Evolutionary conservation across 2,113 vertebrate genomes (phyloP), one percentile per base, ranked within the genome.

Genomic region (Sylvilagus bachmani): DNA sequence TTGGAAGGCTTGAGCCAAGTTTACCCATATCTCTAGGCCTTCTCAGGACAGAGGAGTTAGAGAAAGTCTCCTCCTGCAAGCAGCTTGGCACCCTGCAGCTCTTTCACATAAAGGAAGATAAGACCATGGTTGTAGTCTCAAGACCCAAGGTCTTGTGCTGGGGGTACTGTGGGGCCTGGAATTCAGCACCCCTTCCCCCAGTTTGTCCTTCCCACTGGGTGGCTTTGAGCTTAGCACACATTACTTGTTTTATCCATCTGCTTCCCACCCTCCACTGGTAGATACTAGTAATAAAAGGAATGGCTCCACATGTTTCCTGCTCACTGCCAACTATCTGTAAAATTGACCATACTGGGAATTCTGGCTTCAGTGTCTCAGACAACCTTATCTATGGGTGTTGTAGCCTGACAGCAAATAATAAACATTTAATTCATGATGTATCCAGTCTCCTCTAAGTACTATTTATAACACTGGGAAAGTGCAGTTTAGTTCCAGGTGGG

Each of bases 311-410:
- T 22, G 29, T 67, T 81, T 89, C 64, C 51, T 58, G 62, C 80
- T n/a, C 12, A 2, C 78, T 73, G 77, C 36, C 71, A 87, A 22
- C 24, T 10, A 21, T 53, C 31, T 84, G 71, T 49, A 44, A 77
- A 58, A 29, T 33, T 89, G 88, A 58, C 73, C 24, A 94, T 87
- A 25, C 51, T 73, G 36, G 84, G 61, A 94, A 70, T 53, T 96
- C 0, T 58, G 10, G 29, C 66, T 93, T 93, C 85, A 51, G 61
- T 38, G 24, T 93, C 62, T 90, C 61, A 38, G n/a, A 81, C 66
- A 79, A 77, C 3, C 5, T 77, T 86, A 14, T 74, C 69, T 66
- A 51, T 86, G 69, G 33, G 13, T 25, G 12, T 55, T 62, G 12
- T 25, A 78, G 74, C 31, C 75, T 64, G 38, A 82, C 19, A 25